Conservation (phyloP, 2,888 invertebrate species). For the Cantharis nigra region DNA sequence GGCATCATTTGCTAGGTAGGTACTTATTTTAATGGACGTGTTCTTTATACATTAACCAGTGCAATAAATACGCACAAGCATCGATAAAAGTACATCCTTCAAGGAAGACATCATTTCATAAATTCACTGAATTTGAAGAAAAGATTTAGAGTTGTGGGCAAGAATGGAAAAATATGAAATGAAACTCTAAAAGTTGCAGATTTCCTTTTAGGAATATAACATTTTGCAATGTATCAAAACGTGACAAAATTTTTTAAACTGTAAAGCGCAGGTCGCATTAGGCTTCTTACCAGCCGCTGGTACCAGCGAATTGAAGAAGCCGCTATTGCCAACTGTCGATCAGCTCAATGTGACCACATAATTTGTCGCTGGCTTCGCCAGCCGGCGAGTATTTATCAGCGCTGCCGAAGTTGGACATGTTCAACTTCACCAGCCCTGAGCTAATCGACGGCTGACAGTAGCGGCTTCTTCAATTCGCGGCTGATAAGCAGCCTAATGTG, state of each 20-base stretch:
- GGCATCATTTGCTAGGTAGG: neutral
- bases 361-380: too few relatives aligned
- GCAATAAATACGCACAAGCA: neutral
- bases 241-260: neutral
- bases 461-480: too few relatives aligned
- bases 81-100: neutral
- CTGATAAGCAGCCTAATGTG: too few relatives aligned
- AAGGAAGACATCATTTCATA: neutral
- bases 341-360: too few relatives aligned
- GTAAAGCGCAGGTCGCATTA: too few relatives aligned
- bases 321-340: too few relatives aligned
- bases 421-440: too few relatives aligned
- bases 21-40: neutral
- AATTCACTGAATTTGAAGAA: neutral
- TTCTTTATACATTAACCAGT: neutral
- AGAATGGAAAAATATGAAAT: neutral
- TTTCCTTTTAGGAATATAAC: neutral
- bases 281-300: too few relatives aligned
- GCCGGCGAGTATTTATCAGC: too few relatives aligned
- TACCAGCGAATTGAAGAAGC: too few relatives aligned
- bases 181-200: neutral
- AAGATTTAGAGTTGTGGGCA: neutral
- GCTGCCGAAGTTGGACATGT: too few relatives aligned
- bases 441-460: too few relatives aligned
- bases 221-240: neutral